Conservation (phyloP, 2,797 vertebrate species). For the Nannoperca australis region DNA sequence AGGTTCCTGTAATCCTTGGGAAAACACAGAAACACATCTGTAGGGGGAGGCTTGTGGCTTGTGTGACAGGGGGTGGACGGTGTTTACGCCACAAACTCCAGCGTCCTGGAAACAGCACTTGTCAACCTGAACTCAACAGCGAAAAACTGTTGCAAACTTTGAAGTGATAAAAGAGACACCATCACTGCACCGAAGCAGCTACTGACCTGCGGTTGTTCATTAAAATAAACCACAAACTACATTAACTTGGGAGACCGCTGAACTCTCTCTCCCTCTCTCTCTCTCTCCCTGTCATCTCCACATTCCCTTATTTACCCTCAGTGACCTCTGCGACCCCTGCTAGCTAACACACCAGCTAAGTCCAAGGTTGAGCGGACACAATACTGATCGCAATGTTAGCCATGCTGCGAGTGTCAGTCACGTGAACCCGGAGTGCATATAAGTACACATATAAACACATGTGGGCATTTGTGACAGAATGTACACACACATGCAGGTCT, state of each 20-base stretch:
- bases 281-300: conserved; percentile 31
- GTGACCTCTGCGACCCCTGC: conserved; percentile 60
- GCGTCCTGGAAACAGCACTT: conserved; percentile 27
- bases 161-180: background rate
- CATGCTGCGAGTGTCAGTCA: conserved; percentile 16
- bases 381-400: conserved; percentile 33
- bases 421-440: conserved; percentile 26
- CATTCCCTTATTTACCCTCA: conserved; percentile 63
- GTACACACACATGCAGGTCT: background rate
- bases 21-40: conserved; percentile 68
- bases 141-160: background rate
- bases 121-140: conserved; percentile 19
- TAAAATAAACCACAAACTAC: conserved; percentile 2
- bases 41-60: background rate
- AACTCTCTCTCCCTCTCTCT: conserved; percentile 7
- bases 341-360: conserved; percentile 47
- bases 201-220: background rate
- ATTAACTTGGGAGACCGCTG: background rate
- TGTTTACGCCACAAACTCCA: conserved; percentile 30
- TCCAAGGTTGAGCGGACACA: conserved; percentile 67
- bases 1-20: conserved; percentile 63
- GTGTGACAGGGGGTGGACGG: background rate
- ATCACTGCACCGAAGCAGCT: background rate
- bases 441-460: conserved; percentile 39
- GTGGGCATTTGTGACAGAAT: conserved; percentile 32